Evolutionary conservation across 2,888 invertebrate genomes (phyloP), one percentile per base, ranked within the genome.

Genomic region (Lottia gigantea): DNA sequence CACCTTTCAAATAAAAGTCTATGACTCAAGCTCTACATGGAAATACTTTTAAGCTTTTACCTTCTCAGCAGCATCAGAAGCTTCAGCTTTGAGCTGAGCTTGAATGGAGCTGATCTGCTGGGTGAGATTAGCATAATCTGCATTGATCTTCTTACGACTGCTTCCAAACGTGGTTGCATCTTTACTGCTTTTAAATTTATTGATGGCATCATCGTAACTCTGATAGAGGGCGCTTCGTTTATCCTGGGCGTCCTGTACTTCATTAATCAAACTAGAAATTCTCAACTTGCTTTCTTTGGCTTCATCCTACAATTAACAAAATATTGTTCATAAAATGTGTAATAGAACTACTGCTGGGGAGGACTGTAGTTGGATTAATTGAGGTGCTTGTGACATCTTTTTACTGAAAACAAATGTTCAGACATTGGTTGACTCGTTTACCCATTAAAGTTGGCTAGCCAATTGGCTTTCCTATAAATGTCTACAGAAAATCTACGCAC

Each of bases 11-110:
- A 31, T 31, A 31, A 4, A 31, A 6, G 31, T 31, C 31, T 4
- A 31, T 31, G 31, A 31, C n/a, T 31, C 40, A 4, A 40, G 40
- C 40, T 11, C 11, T 40, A 8, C 40, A 40, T 8, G 7, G 40
- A 40, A 8, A 40, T 40, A 8, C 7, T 31, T 40, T 40, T 40
- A 40, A 40, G 40, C 46, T 61, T 86, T 85, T 23, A 92, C 90
- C 86, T 91, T 91, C 62, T 93, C 92, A 72, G 90, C 90, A 31
- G 90, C 86, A 73, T 92, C 92, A n/a, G 91, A 89, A 11, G 91
- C 90, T 78, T 92, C 92, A 16, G 88, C 82, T 82, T 92, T 92
- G 65, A 92, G 84, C 76, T 91, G 91, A 73, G 77, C 84, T 79
- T 88, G 86, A 23, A 92, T 87, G 70, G 91, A 91, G 47, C 89